phyloP scores from a whole-genome alignment of 2,113 vertebrate species.

The Oreochromis niloticus region DNA sequence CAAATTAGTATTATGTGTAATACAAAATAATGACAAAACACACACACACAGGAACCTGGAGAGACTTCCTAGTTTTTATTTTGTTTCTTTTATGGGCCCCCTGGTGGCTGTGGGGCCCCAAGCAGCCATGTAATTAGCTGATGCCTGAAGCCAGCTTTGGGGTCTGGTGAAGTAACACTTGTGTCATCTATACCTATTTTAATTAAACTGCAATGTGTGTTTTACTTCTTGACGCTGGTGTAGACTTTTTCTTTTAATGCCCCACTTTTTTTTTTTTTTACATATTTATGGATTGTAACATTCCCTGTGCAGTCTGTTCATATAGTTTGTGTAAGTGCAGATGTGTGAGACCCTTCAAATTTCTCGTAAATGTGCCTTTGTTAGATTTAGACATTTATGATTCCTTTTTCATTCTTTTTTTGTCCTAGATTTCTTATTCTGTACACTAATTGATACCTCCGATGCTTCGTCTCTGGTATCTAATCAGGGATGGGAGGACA shows the following conservation, averaged over 20 bases:
- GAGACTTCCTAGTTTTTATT: constrained; percentile 28
- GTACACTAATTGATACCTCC: background rate
- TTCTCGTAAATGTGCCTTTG: background rate
- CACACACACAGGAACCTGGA: constrained; percentile 3
- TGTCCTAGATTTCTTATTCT: background rate
- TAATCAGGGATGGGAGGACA: background rate
- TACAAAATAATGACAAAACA: background rate
- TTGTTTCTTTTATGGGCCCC: constrained; percentile 37
- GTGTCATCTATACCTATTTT: background rate
- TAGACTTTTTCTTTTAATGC: background rate
- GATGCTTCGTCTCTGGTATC: background rate
- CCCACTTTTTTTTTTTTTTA: background rate
- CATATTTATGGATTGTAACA: background rate
- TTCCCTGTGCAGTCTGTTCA: background rate
- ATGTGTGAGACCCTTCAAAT: background rate
- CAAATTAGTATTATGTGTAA: background rate
- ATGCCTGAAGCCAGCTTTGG: background rate
- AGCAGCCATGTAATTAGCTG: constrained; percentile 12
- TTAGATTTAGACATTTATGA: background rate
- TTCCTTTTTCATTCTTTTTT: background rate
- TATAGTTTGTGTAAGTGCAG: background rate
- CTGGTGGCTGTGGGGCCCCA: constrained; percentile 26
- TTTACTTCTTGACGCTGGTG: background rate
- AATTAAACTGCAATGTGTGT: background rate
- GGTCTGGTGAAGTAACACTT: background rate